Conservation (phyloP, 2,113 vertebrate species). For the Equus quagga region DNA sequence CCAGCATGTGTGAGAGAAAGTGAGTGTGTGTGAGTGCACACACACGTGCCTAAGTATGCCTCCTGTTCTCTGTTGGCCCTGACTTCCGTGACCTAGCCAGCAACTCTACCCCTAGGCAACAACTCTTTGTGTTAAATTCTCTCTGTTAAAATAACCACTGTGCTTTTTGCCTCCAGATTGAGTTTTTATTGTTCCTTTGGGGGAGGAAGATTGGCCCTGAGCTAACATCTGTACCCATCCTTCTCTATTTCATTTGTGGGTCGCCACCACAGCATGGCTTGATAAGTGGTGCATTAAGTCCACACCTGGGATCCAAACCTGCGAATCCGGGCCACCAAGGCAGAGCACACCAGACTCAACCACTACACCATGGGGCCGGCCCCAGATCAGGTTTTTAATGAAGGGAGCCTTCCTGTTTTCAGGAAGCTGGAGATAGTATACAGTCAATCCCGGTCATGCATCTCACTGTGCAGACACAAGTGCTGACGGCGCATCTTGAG, state of each 20-base stretch:
- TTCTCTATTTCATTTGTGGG: no score
- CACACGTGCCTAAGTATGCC: rapidly evolving
- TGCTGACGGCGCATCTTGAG: neutral
- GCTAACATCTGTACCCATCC: no score
- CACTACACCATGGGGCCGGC: no score
- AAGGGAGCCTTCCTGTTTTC: neutral
- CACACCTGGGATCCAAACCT: no score
- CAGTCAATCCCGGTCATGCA: neutral
- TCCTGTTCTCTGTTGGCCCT: neutral
- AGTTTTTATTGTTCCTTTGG: no score
- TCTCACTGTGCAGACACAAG: neutral
- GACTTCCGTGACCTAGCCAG: neutral
- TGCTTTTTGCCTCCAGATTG: neutral
- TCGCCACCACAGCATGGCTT: no score
- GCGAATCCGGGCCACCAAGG: no score
- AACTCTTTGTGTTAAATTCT: neutral
- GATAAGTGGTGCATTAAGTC: no score
- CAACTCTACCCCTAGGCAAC: neutral
- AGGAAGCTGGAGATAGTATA: neutral
- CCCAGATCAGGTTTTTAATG: neutral
- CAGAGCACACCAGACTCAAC: no score
- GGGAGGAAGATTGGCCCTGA: no score
- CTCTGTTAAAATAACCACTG: neutral
- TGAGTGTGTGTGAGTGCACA: no score
- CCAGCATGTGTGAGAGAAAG: rapidly evolving